phyloP scores from a whole-genome alignment of 2,797 vertebrate species.

The Molothrus ater region DNA sequence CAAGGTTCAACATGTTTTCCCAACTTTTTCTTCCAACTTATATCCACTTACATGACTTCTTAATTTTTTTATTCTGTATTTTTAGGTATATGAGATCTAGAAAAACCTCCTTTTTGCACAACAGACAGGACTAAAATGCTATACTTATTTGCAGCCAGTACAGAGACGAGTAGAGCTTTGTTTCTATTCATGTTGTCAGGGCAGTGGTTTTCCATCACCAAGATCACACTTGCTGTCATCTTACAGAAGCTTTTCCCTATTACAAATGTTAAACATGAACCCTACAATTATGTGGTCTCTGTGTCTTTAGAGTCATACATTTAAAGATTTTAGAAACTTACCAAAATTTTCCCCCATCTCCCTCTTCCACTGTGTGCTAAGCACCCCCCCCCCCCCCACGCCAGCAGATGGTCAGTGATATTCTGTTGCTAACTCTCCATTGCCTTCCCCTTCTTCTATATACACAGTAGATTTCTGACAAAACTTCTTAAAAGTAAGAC shows the following conservation, averaged over 20 bases:
- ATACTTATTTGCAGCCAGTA: neutral
- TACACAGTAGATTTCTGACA: neutral
- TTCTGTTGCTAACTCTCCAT: neutral
- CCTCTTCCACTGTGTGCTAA: neutral
- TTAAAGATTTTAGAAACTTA: neutral
- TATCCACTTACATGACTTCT: neutral
- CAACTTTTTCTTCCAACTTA: neutral
- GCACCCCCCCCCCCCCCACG: accelerated
- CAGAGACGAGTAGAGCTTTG: neutral
- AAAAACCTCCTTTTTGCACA: neutral
- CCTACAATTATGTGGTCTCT: neutral
- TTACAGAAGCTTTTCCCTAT: neutral
- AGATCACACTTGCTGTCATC: neutral
- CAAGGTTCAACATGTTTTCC: neutral
- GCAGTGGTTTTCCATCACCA: neutral
- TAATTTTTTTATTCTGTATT: neutral
- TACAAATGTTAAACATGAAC: neutral
- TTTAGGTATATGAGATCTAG: neutral
- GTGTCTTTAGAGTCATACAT: neutral
- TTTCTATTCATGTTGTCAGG: neutral
- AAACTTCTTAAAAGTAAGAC: neutral
- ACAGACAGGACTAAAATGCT: neutral
- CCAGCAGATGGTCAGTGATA: neutral
- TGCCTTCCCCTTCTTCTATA: neutral
- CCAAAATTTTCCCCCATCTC: neutral